Evolutionary conservation across 2,888 invertebrate species (phyloP).

Genomic region (Apantesis nais): DNA sequence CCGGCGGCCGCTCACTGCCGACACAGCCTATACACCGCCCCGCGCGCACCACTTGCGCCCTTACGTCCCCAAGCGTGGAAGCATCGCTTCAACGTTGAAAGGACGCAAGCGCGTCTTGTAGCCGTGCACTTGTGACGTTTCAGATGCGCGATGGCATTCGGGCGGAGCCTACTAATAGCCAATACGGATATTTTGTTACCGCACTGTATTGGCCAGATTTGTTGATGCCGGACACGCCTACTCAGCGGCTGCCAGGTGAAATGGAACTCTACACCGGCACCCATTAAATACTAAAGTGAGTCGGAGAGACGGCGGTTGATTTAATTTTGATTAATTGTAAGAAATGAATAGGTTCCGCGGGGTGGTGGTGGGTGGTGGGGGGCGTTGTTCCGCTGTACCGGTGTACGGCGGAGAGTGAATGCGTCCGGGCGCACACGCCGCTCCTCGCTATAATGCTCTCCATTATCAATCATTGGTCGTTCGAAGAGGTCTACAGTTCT

Average conservation of each 20-base stretch:
- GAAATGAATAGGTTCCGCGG: conserved; percentile 75
- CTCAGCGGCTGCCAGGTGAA: conserved; percentile 55
- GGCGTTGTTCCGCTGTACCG: conserved; percentile 27
- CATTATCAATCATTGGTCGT: conserved; percentile 64
- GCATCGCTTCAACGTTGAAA: conserved; percentile 35
- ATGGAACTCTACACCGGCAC: conserved; percentile 51
- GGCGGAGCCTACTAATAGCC: conserved; percentile 85
- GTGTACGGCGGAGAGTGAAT: conserved; percentile 32
- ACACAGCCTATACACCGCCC: conserved; percentile 66
- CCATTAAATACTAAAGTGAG: conserved; percentile 57
- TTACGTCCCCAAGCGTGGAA: conserved; percentile 50
- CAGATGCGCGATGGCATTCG: conserved; percentile 39
- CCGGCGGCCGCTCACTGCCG: conserved; percentile 50
- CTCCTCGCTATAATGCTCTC: conserved; percentile 55
- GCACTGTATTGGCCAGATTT: conserved; percentile 87
- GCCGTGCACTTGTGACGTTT: conserved; percentile 52
- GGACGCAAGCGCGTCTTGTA: conserved; percentile 46
- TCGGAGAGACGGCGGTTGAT: conserved; percentile 62
- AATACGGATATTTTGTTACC: conserved; percentile 86
- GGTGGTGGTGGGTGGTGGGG: conserved; percentile 42
- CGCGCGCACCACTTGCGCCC: conserved; percentile 50
- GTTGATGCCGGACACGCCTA: conserved; percentile 81
- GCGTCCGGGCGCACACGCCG: conserved; percentile 50
- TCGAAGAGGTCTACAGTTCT: conserved; percentile 7
- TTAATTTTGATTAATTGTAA: conserved; percentile 85